Evolutionary conservation across 92 coral and sea anemone species (phyloP), one percentile per base, ranked within the genome.

Genomic region (Umimayanthus chanpuru): DNA sequence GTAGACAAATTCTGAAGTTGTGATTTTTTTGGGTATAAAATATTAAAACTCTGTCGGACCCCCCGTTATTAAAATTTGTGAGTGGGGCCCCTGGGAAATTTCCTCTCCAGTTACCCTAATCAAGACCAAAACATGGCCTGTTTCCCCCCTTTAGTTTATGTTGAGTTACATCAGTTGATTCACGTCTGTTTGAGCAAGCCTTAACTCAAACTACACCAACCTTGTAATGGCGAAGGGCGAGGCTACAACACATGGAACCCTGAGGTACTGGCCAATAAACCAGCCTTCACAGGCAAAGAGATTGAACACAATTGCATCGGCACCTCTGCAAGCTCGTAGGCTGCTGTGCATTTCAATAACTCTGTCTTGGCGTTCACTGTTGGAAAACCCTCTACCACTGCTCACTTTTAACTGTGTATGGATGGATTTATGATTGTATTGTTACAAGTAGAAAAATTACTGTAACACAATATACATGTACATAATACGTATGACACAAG

Each of bases 231-330:
- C 98, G 92, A 95, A 95, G 79, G 98, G 98, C 6, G 98, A 94
- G 21, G 93, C 94, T 5, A 95, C 98, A 18, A 94, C 92, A 55
- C 94, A 94, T 21, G 98, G 96, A 23, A 95, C 92, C 77, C 86
- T 90, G 40, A 95, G 88, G 65, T 91, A 86, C 73, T 93, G 91
- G 7, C 96, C 96, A 88, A 95, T 95, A 73, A 93, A 95, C 98
- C 98, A 95, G 28, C 98, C 98, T 75, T 95, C 98, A 88, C 98
- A 95, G 78, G 98, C 98, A 91, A 95, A 95, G 77, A 95, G 89
- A 53, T 95, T 95, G 73, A 95, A 95, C 29, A 95, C 96, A 75
- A 95, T 90, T 77, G 94, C 98, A 93, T 84, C 91, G 9, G 98
- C 98, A 65, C 98, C 98, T 86, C 89, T 67, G 85, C 98, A 95